Conservation (phyloP, 2,888 invertebrate species). For the Seira ritae region DNA sequence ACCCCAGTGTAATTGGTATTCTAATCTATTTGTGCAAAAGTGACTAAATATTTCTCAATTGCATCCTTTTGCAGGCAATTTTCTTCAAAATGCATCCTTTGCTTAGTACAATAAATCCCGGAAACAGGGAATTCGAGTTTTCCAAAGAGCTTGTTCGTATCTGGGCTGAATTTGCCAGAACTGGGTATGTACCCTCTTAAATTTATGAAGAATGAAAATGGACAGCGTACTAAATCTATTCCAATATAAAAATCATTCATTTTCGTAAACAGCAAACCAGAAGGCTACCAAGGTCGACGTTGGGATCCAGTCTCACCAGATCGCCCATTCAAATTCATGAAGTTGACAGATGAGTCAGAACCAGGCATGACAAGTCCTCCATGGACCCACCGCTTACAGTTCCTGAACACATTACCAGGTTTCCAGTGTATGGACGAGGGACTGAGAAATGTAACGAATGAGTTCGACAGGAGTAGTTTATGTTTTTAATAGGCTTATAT, state of each 20-base stretch:
- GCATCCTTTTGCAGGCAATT: conserved; percentile 39
- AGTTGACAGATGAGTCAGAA: conserved; percentile 46
- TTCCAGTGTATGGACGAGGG: conserved; percentile 54
- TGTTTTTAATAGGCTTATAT: conserved; percentile 46
- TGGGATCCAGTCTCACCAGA: conserved; percentile 50
- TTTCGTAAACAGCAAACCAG: conserved; percentile 41
- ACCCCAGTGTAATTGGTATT: too few species aligned
- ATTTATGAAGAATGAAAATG: background rate
- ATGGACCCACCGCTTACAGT: conserved; percentile 50
- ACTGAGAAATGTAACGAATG: conserved; percentile 33
- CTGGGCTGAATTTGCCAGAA: conserved; percentile 61
- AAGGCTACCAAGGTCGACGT: conserved; percentile 40
- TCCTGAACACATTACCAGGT: conserved; percentile 57
- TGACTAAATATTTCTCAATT: background rate
- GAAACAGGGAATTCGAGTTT: conserved; percentile 53
- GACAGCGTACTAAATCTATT: background rate
- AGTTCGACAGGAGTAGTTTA: conserved; percentile 6
- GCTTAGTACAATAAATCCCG: conserved; percentile 54
- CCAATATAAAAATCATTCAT: background rate
- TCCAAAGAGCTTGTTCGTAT: conserved; percentile 52
- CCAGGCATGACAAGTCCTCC: conserved; percentile 62
- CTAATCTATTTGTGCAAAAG: background rate
- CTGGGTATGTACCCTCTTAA: conserved; percentile 49
- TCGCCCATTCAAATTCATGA: conserved; percentile 55
- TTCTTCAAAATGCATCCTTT: conserved; percentile 65